These are phyloP conservation scores for Pungitius pungitius DNA, from an alignment of 2,113 vertebrate species.

Conservation along the genomic window DNA sequence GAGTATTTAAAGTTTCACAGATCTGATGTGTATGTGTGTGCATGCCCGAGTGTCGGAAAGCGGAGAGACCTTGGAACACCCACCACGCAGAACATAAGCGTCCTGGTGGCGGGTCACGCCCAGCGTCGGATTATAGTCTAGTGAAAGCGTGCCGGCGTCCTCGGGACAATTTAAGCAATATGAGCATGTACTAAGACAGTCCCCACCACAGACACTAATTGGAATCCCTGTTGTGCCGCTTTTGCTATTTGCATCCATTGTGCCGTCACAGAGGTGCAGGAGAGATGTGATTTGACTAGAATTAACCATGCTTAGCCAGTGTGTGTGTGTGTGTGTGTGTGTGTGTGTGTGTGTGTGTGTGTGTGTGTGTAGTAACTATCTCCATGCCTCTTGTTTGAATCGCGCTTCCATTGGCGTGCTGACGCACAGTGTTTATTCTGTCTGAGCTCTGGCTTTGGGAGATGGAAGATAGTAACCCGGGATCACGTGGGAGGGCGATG, in stretches of 20 bases:
- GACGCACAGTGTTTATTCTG: slow-evolving; percentile 67
- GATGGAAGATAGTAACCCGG: slow-evolving; percentile 50
- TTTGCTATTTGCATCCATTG: slow-evolving; percentile 29
- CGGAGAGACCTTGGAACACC: slow-evolving; percentile 61
- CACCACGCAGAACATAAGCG: slow-evolving; percentile 57
- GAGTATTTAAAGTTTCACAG: slow-evolving; percentile 76
- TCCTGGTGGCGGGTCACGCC: slow-evolving; percentile 66
- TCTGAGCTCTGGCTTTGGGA: slow-evolving; percentile 28
- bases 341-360: slow-evolving; percentile 18
- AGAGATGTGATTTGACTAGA: slow-evolving; percentile 77
- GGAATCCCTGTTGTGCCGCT: background rate
- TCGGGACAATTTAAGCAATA: slow-evolving; percentile 47
- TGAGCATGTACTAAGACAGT: slow-evolving; percentile 47
- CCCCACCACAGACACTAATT: background rate
- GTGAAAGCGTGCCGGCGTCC: slow-evolving; percentile 59
- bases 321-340: slow-evolving; percentile 32
- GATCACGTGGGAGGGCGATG: background rate
- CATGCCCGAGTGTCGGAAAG: slow-evolving; percentile 22
- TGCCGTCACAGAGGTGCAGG: slow-evolving; percentile 34
- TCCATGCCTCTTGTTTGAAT: slow-evolving; percentile 68
- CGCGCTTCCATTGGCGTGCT: slow-evolving; percentile 62
- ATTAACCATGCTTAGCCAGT: slow-evolving; percentile 56
- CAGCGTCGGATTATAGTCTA: slow-evolving; percentile 59
- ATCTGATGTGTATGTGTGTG: slow-evolving; percentile 43
- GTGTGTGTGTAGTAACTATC: no score